Evolutionary conservation across 2,888 invertebrate species (phyloP), one percentile per base, ranked within the genome.

Genomic region (Andrena trimmerana): DNA sequence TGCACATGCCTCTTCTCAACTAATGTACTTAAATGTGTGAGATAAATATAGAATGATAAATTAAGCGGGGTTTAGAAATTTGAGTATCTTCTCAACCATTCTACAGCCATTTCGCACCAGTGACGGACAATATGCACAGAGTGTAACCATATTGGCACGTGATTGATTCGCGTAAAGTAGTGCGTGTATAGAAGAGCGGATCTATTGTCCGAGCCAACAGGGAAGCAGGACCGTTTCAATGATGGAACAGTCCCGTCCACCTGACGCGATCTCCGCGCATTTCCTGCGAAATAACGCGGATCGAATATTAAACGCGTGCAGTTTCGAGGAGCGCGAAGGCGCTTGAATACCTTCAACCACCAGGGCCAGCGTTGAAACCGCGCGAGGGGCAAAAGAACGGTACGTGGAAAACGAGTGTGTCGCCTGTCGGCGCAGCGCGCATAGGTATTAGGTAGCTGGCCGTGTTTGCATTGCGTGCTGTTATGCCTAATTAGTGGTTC

Each of bases 401-500:
- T 36, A 68, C 20, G 68, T 67, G 33, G 54, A 63, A 63, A 78
- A 63, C 62, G 57, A 77, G 65, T 70, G 59, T 79, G 65, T 42
- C 50, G n/a, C 8, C 29, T 79, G 69, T 42, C 50, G n/a, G 13
- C 29, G 24, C 42, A 6, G 24, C 36, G 33, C 27, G 59, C 24
- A 31, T 54, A 66, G 13, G 4, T 42, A 42, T 13, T 42, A 42
- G 42, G 42, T 62, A 62, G 57, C 57, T 42, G 36, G 52, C 50
- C 74, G 50, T 70, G 66, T 74, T 74, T 74, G 57, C 70, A 29
- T 85, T 77, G 81, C 76, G 73, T 74, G 86, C 67, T 78, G 73
- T 77, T 85, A 81, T 74, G 70, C 73, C 57, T 77, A 85, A 85
- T 85, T 74, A 81, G 86, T 60, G 77, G 42, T 31, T 70, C 42